Evolutionary conservation across 2,113 vertebrate species (phyloP), one percentile per base, ranked within the genome.

Genomic region (Etia nguti): DNA sequence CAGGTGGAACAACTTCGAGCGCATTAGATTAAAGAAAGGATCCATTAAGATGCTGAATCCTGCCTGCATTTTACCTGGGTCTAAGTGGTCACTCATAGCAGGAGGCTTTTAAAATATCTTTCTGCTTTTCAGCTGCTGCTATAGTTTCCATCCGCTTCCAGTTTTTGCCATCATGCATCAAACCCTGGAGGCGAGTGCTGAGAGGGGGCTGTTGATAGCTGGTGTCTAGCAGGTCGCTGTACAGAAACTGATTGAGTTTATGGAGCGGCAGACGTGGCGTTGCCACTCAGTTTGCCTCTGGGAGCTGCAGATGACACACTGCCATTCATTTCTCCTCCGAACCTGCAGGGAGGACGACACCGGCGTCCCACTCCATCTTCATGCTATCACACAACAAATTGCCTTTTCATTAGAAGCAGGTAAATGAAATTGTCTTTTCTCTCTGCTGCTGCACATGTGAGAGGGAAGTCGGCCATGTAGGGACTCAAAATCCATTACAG

Each of bases 351-450:
- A 26, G 90, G 88, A 84, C 80, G 75, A 43, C 24, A 26, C 70
- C 34, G 24, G 59, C 81, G 38, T 57, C 84, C 36, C 75, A 41
- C 85, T 90, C 87, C 82, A 62, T 91, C 90, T 88, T 86, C 38
- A 55, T 55, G 52, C 91, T 48, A 87, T 92, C 86, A 86, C 83
- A 6, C 46, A 6, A 83, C 86, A 92, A 90, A 93, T 73, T 81
- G 91, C 88, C 86, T 93, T 94, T 95, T 92, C 92, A 95, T 95
- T 95, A 92, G 75, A 55, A 5, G 54, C 84, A 85, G 86, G 90
- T 88, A 89, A 95, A 94, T 94, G 83, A 93, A 93, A 94, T 93
- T 60, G 81, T 84, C 84, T 86, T 80, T 82, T n/a, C 79, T 65
- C 79, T 89, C 87, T 80, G 77, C 79, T 41, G 60, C 83, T 46